Base-by-base conservation (phyloP, 2,113 vertebrate genomes). In the Nestor notabilis region DNA sequence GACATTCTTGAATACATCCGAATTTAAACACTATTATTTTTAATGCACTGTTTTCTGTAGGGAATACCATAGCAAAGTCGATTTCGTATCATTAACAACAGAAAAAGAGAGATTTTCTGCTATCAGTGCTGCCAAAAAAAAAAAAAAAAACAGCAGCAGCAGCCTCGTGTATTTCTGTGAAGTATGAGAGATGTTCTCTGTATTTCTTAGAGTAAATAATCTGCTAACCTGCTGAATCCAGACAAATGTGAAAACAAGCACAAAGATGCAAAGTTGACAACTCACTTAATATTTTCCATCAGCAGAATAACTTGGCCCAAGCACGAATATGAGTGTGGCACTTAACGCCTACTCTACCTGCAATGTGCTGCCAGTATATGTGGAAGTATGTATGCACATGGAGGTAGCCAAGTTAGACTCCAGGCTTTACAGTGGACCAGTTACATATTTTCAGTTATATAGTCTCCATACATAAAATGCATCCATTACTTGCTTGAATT, bases 61-160 rank as follows among this genome's bases (percentile, higher is more conserved):
- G 87, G 93, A 96, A 95, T 90, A 76, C 55, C 47, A 39, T 1
- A 71, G 55, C 49, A 95, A 92, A 96, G 87, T 88, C 3, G 0
- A 91, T 96, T 97, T 95, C 93, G 58, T 87, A 86, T 82, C 65
- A 72, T 94, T 91, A 92, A 90, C 72, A 91, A 89, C n/a, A 92
- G 70, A 72, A 74, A 83, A 77, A 77, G 52, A 81, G 33, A 87
- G 55, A 70, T 95, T 89, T 94, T 97, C 84, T 94, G 68, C 81
- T 93, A 83, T 87, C 78, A 52, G 68, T 1, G 3, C 68, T 96
- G 93, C 71, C 68, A 97, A 92, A 95, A 90, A 91, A 95, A 89
- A 12, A 80, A 61, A 69, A 44, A 44, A 44, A 55, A n/a, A n/a
- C n/a, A n/a, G n/a, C n/a, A n/a, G n/a, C n/a, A n/a, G 76, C 87